These are phyloP conservation scores for Actinia tenebrosa DNA, from an alignment of 64 coral and sea anemone species.

Conservation along the genomic window DNA sequence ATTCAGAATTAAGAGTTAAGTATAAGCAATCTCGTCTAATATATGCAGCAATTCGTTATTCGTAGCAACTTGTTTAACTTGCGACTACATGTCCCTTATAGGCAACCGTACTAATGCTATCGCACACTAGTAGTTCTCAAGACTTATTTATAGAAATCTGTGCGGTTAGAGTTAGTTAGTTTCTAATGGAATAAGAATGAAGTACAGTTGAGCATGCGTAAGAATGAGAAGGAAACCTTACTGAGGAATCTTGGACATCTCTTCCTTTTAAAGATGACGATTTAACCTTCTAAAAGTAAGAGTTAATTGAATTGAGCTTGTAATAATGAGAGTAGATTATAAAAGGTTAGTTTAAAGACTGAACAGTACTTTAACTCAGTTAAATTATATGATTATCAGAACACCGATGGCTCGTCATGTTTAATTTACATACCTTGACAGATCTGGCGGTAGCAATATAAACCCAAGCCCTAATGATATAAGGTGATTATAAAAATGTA, in stretches of 20 bases:
- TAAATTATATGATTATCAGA: neutral
- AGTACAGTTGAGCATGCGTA: neutral
- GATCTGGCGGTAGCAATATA: slow-evolving; percentile 20
- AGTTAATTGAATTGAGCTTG: neutral
- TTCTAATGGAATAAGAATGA: neutral
- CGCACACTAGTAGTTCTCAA: too few species aligned
- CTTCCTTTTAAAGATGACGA: neutral
- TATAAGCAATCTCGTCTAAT: too few species aligned
- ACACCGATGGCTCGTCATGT: neutral
- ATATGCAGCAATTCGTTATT: too few species aligned
- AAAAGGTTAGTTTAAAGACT: neutral
- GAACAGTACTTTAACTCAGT: neutral
- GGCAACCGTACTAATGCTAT: too few species aligned
- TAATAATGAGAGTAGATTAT: neutral
- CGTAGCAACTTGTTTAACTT: too few species aligned
- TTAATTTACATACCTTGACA: slow-evolving; percentile 2
- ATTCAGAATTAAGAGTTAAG: too few species aligned
- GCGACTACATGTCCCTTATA: too few species aligned
- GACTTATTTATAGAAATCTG: too few species aligned
- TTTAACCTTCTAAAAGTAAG: slow-evolving; percentile 9
- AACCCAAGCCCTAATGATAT: slow-evolving; percentile 7
- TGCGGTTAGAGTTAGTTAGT: neutral
- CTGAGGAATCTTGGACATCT: slow-evolving; percentile 12
- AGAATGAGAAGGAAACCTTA: neutral
- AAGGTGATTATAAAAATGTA: too few species aligned